Percentiles rank a stretch among this genome's conserved stretches.
phyloP scores from a whole-genome alignment of 2,113 vertebrate species.

The Lepus timidus region DNA sequence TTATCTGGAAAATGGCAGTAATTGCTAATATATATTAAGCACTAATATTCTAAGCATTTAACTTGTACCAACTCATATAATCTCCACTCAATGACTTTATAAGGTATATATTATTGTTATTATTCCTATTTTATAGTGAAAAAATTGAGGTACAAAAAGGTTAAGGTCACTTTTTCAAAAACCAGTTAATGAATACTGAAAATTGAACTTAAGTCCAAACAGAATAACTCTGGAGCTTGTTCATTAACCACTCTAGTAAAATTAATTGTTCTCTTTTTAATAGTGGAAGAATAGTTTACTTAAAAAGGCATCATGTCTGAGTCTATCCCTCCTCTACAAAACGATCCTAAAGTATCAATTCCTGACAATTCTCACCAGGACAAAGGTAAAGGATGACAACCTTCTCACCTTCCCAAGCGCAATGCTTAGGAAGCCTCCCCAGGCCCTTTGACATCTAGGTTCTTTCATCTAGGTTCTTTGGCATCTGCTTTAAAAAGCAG shows the following conservation, averaged over 20 bases:
- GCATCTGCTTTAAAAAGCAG: not conserved
- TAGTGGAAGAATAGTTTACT: not conserved
- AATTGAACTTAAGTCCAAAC: conserved; percentile 17
- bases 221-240: not conserved
- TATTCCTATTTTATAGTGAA: conserved; percentile 23
- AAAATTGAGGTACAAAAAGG: conserved; percentile 26
- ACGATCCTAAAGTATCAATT: not conserved
- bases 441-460: not conserved
- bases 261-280: not conserved
- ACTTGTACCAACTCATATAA: conserved; percentile 57
- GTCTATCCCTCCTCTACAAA: not conserved
- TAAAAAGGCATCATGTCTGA: conserved; percentile 1
- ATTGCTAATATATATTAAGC: conserved; percentile 1
- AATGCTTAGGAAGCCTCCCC: not conserved
- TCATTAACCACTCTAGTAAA: not conserved
- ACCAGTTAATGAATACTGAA: conserved; percentile 45
- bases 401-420: not conserved
- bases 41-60: conserved; percentile 53
- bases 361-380: not conserved
- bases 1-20: conserved; percentile 28
- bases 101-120: not conserved
- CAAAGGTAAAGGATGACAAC: not conserved
- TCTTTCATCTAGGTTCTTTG: not conserved
- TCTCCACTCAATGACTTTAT: not conserved
- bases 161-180: conserved; percentile 41